Conservation (phyloP, 2,113 vertebrate species). For the Alouatta palliata region DNA sequence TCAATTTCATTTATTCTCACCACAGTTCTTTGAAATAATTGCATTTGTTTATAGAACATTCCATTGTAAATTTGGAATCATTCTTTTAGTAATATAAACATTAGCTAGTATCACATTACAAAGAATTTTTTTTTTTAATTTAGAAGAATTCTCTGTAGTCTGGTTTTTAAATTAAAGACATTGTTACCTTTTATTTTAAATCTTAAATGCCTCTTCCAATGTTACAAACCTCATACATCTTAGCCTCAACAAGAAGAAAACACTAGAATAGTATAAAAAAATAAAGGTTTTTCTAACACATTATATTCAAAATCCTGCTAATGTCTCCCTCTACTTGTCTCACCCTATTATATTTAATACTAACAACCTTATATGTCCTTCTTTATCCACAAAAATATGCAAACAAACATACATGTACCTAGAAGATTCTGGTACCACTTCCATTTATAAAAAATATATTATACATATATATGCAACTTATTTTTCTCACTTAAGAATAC, state of each 20-base stretch:
- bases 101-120: not conserved
- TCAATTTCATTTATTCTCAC: not conserved
- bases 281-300: not conserved
- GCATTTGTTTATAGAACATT: slow-evolving; percentile 31
- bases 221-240: not conserved
- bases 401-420: not conserved
- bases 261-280: not conserved
- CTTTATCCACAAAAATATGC: not conserved
- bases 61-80: not conserved
- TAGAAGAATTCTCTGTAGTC: not conserved
- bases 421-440: not conserved
- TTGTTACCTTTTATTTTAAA: slow-evolving; percentile 21
- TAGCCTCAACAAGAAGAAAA: not conserved
- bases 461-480: not conserved
- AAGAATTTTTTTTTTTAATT: not conserved
- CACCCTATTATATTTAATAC: not conserved
- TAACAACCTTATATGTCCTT: not conserved
- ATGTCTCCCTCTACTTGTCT: not conserved
- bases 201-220: not conserved
- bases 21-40: slow-evolving; percentile 10
- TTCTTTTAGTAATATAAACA: not conserved
- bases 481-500: not conserved
- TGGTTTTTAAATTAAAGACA: slow-evolving; percentile 1
- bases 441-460: not conserved
- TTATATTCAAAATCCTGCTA: not conserved